These are phyloP conservation scores for Micromussa lordhowensis DNA, from an alignment of 92 coral and sea anemone genomes.

Conservation along the genomic window DNA sequence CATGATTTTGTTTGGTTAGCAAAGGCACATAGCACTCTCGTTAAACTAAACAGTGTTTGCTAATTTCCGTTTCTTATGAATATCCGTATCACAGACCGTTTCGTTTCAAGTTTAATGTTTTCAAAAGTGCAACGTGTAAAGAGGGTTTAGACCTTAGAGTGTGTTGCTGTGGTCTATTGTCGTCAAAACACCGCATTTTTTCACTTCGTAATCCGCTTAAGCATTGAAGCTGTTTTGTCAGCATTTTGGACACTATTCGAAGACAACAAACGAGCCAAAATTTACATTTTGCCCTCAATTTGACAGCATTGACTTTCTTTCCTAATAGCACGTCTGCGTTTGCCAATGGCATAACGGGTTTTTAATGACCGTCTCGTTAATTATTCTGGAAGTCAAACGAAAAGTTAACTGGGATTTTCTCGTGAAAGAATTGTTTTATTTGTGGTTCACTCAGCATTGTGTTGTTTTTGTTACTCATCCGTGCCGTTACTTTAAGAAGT, in stretches of 20 bases:
- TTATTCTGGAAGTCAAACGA: constrained; percentile 7
- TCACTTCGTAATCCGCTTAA: constrained; percentile 32
- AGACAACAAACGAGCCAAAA: background rate
- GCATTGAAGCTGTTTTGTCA: constrained; percentile 21
- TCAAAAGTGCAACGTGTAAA: background rate
- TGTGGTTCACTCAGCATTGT: background rate
- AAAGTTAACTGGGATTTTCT: background rate
- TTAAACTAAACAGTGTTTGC: constrained; percentile 8
- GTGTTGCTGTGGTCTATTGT: background rate
- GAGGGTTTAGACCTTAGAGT: too few species aligned
- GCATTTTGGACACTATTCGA: constrained; percentile 14
- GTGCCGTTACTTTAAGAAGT: constrained; percentile 32
- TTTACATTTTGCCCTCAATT: constrained; percentile 1
- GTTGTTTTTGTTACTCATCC: constrained; percentile 32
- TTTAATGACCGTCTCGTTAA: background rate
- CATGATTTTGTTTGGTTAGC: constrained; percentile 15
- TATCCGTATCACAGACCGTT: constrained; percentile 23
- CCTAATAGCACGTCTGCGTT: background rate
- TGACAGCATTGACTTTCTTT: constrained; percentile 4
- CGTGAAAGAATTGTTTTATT: background rate
- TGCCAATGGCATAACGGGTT: background rate
- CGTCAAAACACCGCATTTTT: constrained; percentile 25
- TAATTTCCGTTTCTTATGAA: background rate
- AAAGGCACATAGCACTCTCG: constrained; percentile 6
- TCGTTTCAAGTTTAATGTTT: constrained; percentile 16